These are phyloP conservation scores for Cathartes aura DNA, from an alignment of 2,113 vertebrate genomes.

Conservation along the genomic window DNA sequence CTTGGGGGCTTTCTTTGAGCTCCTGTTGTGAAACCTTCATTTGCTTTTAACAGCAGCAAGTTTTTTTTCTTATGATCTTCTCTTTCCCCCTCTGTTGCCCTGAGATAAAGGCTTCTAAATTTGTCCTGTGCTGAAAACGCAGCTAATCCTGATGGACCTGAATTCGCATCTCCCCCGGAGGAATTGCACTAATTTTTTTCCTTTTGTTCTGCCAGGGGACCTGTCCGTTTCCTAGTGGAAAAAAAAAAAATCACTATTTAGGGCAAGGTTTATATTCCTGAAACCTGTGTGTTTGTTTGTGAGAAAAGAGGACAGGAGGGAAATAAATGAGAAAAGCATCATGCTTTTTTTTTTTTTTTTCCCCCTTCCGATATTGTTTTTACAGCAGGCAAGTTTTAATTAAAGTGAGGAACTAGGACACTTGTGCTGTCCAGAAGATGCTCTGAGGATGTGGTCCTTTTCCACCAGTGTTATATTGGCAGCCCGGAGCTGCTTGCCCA, in stretches of 20 bases:
- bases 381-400: conserved; percentile 49
- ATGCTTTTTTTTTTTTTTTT: not conserved
- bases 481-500: not conserved
- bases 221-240: conserved; percentile 57
- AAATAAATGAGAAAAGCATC: conserved; percentile 46
- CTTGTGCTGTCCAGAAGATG: conserved; percentile 47
- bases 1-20: not conserved
- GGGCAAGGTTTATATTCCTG: conserved; percentile 58
- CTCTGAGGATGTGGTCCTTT: not conserved
- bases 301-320: conserved; percentile 40
- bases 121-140: conserved; percentile 63
- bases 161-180: conserved; percentile 45
- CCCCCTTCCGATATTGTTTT: not conserved
- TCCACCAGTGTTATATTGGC: not conserved
- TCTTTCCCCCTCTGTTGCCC: conserved; percentile 53
- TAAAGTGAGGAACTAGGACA: conserved; percentile 42
- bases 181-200: conserved; percentile 67
- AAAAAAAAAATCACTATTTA: conserved; percentile 51
- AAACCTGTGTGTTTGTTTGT: conserved; percentile 24
- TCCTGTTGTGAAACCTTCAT: conserved; percentile 25
- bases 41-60: conserved; percentile 30
- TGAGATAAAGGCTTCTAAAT: conserved; percentile 71
- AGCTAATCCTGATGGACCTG: conserved; percentile 69
- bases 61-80: not conserved
- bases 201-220: conserved; percentile 54